These are phyloP conservation scores for Choloepus hoffmanni DNA, from an alignment of 2,113 vertebrate species.

Conservation along the genomic window DNA sequence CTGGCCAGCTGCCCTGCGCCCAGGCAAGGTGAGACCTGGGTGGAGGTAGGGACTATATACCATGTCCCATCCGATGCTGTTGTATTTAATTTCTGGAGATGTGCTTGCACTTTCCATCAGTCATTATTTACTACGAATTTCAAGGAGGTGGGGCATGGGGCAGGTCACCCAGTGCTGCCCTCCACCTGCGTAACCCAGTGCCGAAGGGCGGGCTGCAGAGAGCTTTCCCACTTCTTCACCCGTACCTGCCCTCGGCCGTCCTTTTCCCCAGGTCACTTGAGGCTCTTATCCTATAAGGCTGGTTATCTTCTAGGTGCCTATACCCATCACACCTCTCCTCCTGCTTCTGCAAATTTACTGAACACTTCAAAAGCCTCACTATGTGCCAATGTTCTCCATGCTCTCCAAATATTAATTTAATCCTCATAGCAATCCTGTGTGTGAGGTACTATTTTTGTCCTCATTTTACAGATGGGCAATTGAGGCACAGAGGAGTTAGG, in stretches of 20 bases:
- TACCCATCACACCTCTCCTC: not conserved
- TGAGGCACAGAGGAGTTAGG: not conserved
- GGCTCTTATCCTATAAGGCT: not conserved
- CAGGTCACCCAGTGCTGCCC: not conserved
- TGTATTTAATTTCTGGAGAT: not conserved
- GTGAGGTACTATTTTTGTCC: no score
- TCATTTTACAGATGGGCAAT: not conserved
- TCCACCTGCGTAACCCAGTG: not conserved
- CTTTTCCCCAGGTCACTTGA: not conserved
- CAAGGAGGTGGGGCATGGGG: not conserved
- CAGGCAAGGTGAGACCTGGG: not conserved
- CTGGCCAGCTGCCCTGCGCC: slow-evolving; percentile 63
- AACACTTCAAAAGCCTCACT: not conserved
- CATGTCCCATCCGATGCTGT: not conserved
- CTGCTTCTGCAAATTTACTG: not conserved
- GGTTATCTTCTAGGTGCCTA: not conserved
- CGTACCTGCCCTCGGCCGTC: not conserved
- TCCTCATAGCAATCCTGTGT: not conserved
- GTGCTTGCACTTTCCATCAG: not conserved
- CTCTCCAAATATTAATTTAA: not conserved
- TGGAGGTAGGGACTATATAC: not conserved
- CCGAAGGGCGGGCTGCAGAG: not conserved
- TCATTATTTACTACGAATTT: not conserved
- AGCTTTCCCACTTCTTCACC: not conserved
- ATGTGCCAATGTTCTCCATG: not conserved